Evolutionary conservation across 2,888 invertebrate species (phyloP), one percentile per base, ranked within the genome.

Genomic region (Subacronicta megacephala): DNA sequence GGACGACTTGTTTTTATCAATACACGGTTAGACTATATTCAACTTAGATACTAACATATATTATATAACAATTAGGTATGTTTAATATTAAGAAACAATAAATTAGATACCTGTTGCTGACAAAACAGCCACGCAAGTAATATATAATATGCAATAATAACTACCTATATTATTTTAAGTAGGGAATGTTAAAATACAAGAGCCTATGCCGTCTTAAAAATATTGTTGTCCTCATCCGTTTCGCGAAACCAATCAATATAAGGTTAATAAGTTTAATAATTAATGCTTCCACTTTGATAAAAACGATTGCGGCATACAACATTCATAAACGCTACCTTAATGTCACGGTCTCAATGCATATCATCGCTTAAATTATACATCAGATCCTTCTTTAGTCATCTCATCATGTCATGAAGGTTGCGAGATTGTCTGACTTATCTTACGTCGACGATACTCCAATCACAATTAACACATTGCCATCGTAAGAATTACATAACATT

Each of bases 201-300:
- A 3, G 18, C 18, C 4, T 3, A 18, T 18, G 18, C 4, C 18
- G 18, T 18, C 18, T 18, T 18, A 18, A 18, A 18, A 18, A 33
- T 33, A 18, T 37, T 3, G 3, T 18, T 18, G 18, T 18, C 2
- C 16, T 18, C 13, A 13, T 31, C 7, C 37, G 10, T 37, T 35
- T 55, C 9, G 38, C 18, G 15, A 33, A 26, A 43, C 29, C 3
- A 45, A 41, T 57, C 57, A 57, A 43, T 61, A 46, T n/a, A 26
- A 26, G 18, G 17, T 36, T n/a, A 45, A 46, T 37, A 26, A 46
- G 16, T 37, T n/a, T 5, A 46, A 36, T 51, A 46, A 56, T 40
- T 50, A 42, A 50, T 56, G 69, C 64, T 63, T 63, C 57, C 57
- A 63, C 57, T 44, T 29, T 20, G 33, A 26, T 49, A 38, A 20